These are phyloP conservation scores for Heterochromis multidens DNA, from an alignment of 2,113 vertebrate genomes.

Conservation along the genomic window DNA sequence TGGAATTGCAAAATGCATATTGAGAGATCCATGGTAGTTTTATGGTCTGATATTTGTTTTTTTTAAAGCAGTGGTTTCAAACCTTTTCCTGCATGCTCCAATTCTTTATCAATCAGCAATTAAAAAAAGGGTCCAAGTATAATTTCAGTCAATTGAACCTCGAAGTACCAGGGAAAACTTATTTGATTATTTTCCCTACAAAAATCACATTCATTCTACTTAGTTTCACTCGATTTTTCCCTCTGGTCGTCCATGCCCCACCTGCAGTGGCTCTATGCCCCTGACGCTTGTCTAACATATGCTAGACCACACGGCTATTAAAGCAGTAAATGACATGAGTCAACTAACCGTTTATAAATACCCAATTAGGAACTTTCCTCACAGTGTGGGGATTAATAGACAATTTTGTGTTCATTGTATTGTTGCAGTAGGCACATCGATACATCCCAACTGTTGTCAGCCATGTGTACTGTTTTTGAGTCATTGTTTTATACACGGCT, in stretches of 20 bases:
- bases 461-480: not conserved
- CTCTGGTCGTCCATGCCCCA: not conserved
- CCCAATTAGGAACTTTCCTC: not conserved
- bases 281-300: not conserved
- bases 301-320: not conserved
- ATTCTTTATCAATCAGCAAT: too few species aligned
- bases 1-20: not conserved
- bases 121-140: too few species aligned
- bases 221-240: not conserved
- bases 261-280: not conserved
- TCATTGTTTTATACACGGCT: not conserved
- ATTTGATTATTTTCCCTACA: not conserved
- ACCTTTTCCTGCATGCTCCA: too few species aligned
- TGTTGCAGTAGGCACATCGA: not conserved
- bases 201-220: not conserved
- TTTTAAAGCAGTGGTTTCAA: not conserved
- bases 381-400: not conserved
- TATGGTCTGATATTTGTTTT: not conserved
- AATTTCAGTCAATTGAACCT: not conserved
- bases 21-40: not conserved
- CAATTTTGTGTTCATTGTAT: not conserved
- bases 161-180: not conserved
- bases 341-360: not conserved
- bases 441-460: not conserved
- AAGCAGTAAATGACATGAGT: not conserved